Percentiles rank a stretch among this genome's conserved stretches.
Conservation (phyloP, 2,797 vertebrate genomes). For the Crypturellus tataupa region DNA sequence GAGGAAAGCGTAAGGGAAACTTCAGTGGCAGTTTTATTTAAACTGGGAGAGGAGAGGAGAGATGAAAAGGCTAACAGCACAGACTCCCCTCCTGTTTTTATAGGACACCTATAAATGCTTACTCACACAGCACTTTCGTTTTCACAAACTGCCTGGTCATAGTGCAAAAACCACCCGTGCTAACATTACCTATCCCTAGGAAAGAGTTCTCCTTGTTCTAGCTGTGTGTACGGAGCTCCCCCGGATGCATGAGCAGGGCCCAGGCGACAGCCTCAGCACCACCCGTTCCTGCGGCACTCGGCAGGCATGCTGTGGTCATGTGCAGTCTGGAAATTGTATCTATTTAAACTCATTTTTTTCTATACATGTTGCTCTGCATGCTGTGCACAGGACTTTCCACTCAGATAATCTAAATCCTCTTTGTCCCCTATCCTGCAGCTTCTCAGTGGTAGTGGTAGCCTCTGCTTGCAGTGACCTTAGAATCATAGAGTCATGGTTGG, state of each 20-base stretch:
- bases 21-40: not conserved
- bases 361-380: not conserved
- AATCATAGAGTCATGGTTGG: no score
- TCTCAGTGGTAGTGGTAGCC: not conserved
- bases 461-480: not conserved
- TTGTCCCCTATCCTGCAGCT: not conserved
- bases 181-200: accelerated
- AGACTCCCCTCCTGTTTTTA: not conserved
- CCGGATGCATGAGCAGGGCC: accelerated
- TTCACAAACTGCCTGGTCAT: not conserved
- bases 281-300: not conserved
- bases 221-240: accelerated
- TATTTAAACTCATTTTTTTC: not conserved
- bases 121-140: not conserved
- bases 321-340: not conserved
- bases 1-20: not conserved
- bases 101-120: not conserved
- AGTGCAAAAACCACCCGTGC: not conserved
- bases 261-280: not conserved
- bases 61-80: not conserved
- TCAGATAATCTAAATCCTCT: not conserved
- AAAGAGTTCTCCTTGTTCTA: accelerated
- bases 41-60: accelerated
- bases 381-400: not conserved
- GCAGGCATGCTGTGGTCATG: not conserved